Conservation (phyloP, 1,140 invertebrate genomes). For the Cotesia typhae region DNA sequence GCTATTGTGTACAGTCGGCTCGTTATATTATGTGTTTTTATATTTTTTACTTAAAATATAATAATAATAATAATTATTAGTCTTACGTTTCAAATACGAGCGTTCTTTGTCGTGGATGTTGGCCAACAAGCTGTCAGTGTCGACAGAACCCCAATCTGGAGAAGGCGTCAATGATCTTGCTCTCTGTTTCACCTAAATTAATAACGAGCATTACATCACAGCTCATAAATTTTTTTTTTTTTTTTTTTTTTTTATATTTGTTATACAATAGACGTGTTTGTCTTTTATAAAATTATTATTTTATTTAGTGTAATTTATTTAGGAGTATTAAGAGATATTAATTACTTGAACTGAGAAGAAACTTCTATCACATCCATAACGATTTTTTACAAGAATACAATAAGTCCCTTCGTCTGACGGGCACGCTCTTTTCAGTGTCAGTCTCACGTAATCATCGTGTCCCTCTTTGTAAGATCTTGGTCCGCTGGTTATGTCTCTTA, state of each 20-base stretch:
- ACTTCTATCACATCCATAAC: slow-evolving; percentile 84
- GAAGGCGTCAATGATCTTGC: slow-evolving; percentile 74
- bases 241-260: too few species aligned
- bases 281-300: too few species aligned
- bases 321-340: not conserved
- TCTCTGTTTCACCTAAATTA: slow-evolving; percentile 70
- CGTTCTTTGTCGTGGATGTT: slow-evolving; percentile 61
- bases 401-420: slow-evolving; percentile 92
- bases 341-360: slow-evolving; percentile 83
- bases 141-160: slow-evolving; percentile 67
- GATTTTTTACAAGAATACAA: slow-evolving; percentile 91
- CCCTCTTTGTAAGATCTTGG: slow-evolving; percentile 81
- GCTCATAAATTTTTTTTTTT: not conserved
- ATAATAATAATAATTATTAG: not conserved
- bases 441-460: slow-evolving; percentile 83
- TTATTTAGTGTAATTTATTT: too few species aligned
- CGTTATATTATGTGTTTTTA: slow-evolving; percentile 11
- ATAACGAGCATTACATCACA: not conserved
- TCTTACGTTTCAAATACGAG: slow-evolving; percentile 72
- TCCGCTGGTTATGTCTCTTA: slow-evolving; percentile 81
- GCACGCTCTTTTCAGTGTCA: slow-evolving; percentile 86
- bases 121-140: slow-evolving; percentile 53
- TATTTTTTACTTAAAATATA: slow-evolving; percentile 13
- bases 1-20: not conserved
- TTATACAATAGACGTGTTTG: too few species aligned